Evolutionary conservation across 2,888 invertebrate genomes (phyloP).

Genomic region (Tolmerus cingulatus): DNA sequence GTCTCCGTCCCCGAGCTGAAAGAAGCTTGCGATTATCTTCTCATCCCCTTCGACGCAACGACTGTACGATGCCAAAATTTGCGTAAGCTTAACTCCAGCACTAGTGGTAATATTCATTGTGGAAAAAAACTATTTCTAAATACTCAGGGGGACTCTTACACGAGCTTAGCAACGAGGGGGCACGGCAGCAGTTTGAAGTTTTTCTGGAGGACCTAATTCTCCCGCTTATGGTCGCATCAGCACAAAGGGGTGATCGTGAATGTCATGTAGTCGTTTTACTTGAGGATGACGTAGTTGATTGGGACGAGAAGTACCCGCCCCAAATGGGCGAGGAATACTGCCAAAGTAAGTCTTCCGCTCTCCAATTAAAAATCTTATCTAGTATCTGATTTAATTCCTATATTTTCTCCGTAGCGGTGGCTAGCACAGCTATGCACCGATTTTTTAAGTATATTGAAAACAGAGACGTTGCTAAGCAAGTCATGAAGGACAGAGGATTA

Average conservation of each 20-base stretch:
- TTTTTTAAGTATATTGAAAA: constrained; percentile 99
- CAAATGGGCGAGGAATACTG: constrained; percentile 99
- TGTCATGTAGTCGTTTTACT: constrained; percentile 96
- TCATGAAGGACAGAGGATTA: constrained; percentile 96
- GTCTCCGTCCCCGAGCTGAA: constrained; percentile 95
- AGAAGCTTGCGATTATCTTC: constrained; percentile 97
- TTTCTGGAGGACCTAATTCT: constrained; percentile 95
- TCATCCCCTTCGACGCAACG: constrained; percentile 96
- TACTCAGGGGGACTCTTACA: constrained; percentile 86
- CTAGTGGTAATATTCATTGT: not conserved
- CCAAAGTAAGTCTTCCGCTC: constrained; percentile 74
- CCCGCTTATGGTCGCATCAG: constrained; percentile 94
- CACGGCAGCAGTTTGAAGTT: constrained; percentile 93
- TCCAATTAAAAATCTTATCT: not conserved
- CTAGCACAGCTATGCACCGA: constrained; percentile 93
- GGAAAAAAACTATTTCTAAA: not conserved
- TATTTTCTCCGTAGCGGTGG: constrained; percentile 71
- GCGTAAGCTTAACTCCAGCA: constrained; percentile 67
- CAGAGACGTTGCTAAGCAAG: constrained; percentile 98
- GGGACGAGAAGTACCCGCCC: constrained; percentile 99
- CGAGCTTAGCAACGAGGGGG: constrained; percentile 99
- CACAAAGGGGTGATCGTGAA: constrained; percentile 94
- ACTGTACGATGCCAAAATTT: constrained; percentile 97
- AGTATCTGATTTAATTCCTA: too few relatives aligned
- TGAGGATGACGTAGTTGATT: constrained; percentile 95